These are phyloP conservation scores for Babylonia areolata DNA, from an alignment of 1,140 invertebrate genomes.

Conservation along the genomic window DNA sequence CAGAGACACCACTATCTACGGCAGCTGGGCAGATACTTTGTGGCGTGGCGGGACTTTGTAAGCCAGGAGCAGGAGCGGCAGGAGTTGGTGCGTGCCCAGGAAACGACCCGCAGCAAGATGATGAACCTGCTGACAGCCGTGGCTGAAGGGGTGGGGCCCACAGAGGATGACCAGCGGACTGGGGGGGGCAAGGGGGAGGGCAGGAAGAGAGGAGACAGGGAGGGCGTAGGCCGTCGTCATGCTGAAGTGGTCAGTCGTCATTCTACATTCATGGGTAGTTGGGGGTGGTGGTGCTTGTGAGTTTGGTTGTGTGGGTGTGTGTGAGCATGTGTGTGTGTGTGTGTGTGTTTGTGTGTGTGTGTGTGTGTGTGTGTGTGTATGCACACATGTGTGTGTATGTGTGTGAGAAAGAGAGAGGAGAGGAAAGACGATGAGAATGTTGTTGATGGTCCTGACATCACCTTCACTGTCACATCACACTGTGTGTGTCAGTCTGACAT, in stretches of 20 bases:
- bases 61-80: slow-evolving; percentile 58
- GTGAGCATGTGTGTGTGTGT: neutral
- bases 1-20: slow-evolving; percentile 55
- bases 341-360: neutral
- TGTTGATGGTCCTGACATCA: no score
- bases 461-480: no score
- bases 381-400: neutral
- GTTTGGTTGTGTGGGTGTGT: neutral
- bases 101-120: slow-evolving; percentile 71
- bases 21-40: slow-evolving; percentile 63
- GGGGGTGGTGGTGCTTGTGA: neutral
- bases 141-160: slow-evolving; percentile 60
- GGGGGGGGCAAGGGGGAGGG: neutral
- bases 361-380: slow-evolving; percentile 3
- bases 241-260: no score
- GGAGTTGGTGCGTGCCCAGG: slow-evolving; percentile 61
- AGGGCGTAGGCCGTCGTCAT: no score
- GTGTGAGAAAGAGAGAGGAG: no score
- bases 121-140: slow-evolving; percentile 68
- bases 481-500: no score
- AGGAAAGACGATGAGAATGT: no score
- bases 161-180: slow-evolving; percentile 18
- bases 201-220: neutral
- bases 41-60: slow-evolving; percentile 67
- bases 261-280: neutral